Conservation (phyloP, 2,797 vertebrate genomes). For the Peromyscus attwateri region DNA sequence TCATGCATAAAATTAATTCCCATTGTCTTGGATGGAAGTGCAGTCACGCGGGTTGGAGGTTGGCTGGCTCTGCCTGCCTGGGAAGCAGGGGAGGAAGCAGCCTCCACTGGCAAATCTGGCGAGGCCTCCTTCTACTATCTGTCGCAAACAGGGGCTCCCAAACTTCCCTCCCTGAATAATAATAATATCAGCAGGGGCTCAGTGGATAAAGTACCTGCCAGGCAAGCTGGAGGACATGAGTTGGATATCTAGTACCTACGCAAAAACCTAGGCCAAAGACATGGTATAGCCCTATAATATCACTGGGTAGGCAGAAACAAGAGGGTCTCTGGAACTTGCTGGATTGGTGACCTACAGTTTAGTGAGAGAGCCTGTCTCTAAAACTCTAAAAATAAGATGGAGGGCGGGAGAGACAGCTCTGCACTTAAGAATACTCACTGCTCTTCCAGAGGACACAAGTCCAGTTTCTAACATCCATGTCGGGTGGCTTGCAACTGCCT, state of each 20-base stretch:
- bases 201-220: background rate
- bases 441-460: background rate
- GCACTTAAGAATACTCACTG: background rate
- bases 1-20: conserved; percentile 80
- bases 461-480: background rate
- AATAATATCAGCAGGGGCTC: background rate
- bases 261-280: background rate
- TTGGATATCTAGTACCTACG: background rate
- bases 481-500: background rate
- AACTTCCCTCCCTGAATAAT: background rate
- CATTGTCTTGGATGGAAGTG: conserved; percentile 74
- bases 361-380: background rate
- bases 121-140: background rate
- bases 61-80: background rate
- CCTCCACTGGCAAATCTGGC: background rate
- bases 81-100: conserved; percentile 18
- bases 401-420: background rate
- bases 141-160: background rate
- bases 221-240: background rate
- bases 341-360: background rate
- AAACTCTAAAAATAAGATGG: background rate
- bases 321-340: background rate
- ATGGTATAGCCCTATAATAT: too few species aligned
- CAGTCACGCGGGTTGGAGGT: conserved; percentile 66
- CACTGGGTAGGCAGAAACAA: background rate